Base-by-base conservation (phyloP, 2,113 vertebrate genomes). In the Vimba vimba region DNA sequence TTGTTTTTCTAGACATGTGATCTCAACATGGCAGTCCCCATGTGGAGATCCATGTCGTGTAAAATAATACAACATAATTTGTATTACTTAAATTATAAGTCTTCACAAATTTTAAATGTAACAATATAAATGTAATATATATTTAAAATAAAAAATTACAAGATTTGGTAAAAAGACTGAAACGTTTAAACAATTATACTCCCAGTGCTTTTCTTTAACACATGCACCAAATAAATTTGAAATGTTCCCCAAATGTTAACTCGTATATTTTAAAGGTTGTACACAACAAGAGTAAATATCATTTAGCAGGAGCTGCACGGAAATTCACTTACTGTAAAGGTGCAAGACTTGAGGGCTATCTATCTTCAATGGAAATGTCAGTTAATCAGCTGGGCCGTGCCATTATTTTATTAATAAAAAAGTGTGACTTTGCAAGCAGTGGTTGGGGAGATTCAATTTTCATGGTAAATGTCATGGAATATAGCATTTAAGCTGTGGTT, bases 401-500 rank as follows among this genome's bases (percentile, higher is more conserved):
- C 89, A 90, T 86, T 86, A 81, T 91, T 90, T 90, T 91, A 93
- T 94, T 94, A 94, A 92, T 91, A 92, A 87, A 73, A 68, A 81
- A 81, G 85, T 89, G 89, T 93, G 93, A 92, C 90, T 95, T 93
- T 90, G 83, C 91, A 89, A 82, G 90, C 91, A 89, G 57, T 86
- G 91, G 91, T 94, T 93, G 90, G 91, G 89, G 91, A 89, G 88
- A 94, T 94, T 94, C 89, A 91, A 93, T 94, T 93, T 94, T 92
- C 90, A 93, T 91, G 93, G 89, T 94, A 95, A 95, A 95, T 95
- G 94, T 94, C 94, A 95, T 79, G 91, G 92, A 90, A 88, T 92
- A 91, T 89, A 92, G 91, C 85, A 92, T 92, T 85, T 89, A 84
- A 85, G 71, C 45, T 13, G 21, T 39, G 76, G 92, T 93, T 93